Conservation (phyloP, 2,888 invertebrate genomes). For the Lymantria dispar region DNA sequence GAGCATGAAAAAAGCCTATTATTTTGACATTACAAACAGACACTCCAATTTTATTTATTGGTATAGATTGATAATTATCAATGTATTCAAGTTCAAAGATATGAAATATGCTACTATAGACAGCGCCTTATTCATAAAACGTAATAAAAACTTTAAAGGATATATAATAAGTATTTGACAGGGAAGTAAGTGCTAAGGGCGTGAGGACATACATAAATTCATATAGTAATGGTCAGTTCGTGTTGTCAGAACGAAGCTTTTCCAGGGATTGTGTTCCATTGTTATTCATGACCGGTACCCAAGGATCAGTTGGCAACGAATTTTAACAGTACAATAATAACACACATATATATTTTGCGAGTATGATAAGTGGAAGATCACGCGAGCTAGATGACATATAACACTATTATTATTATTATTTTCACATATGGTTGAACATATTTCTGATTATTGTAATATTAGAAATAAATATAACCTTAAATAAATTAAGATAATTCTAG, state of each 20-base stretch:
- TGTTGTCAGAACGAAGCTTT: constrained; percentile 54
- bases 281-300: constrained; percentile 61
- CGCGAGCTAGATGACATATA: background rate
- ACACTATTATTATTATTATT: background rate
- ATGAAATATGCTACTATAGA: too few relatives aligned
- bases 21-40: too few relatives aligned
- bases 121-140: background rate
- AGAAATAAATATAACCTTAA: too few relatives aligned
- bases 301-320: constrained; percentile 52
- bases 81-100: too few relatives aligned
- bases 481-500: too few relatives aligned
- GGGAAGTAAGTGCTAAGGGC: constrained; percentile 15
- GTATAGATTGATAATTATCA: too few relatives aligned
- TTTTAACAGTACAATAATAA: constrained; percentile 53
- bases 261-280: constrained; percentile 52
- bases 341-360: constrained; percentile 15
- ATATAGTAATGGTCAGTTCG: constrained; percentile 66
- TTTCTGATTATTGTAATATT: too few relatives aligned
- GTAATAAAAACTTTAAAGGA: constrained; percentile 1
- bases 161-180: constrained; percentile 4
- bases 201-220: constrained; percentile 68
- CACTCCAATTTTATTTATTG: too few relatives aligned
- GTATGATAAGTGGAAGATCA: constrained; percentile 17
- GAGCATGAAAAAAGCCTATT: too few relatives aligned
- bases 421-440: too few relatives aligned